phyloP scores from a whole-genome alignment of 1,140 invertebrate genomes.

The Aethina tumida region DNA sequence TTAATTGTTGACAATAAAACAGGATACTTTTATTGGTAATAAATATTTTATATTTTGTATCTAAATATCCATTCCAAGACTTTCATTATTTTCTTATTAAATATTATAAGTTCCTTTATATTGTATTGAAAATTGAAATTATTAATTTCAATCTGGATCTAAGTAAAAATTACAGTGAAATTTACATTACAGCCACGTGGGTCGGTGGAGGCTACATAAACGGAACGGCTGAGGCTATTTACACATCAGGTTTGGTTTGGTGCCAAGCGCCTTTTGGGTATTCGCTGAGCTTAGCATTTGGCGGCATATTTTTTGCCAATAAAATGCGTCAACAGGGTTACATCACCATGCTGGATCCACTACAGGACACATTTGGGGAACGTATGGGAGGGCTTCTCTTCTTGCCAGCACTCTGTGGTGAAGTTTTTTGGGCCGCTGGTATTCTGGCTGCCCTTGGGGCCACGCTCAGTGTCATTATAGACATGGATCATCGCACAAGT shows the following conservation, averaged over 20 bases:
- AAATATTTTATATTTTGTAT: too few species aligned
- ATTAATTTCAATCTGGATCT: neutral
- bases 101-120: too few species aligned
- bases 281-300: conserved; percentile 85
- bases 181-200: conserved; percentile 73
- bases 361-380: conserved; percentile 91
- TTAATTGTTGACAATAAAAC: neutral
- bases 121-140: too few species aligned
- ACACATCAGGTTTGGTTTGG: conserved; percentile 84
- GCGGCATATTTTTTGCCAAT: conserved; percentile 95
- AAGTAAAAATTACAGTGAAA: neutral
- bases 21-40: neutral
- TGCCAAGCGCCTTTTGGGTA: conserved; percentile 98
- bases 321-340: conserved; percentile 96
- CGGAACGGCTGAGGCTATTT: conserved; percentile 93
- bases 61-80: too few species aligned
- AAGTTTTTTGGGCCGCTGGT: conserved; percentile 43
- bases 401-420: conserved; percentile 91
- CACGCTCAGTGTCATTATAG: conserved; percentile 91
- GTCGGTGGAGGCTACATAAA: conserved; percentile 98
- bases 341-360: conserved; percentile 97
- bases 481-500: conserved; percentile 84
- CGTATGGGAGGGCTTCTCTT: conserved; percentile 95
- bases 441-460: conserved; percentile 53
- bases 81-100: too few species aligned